A percentile compares a stretch with the other conserved stretches of the same genome.
phyloP scores from a whole-genome alignment of 1,140 invertebrate genomes.

The Rhopalosiphum maidis region DNA sequence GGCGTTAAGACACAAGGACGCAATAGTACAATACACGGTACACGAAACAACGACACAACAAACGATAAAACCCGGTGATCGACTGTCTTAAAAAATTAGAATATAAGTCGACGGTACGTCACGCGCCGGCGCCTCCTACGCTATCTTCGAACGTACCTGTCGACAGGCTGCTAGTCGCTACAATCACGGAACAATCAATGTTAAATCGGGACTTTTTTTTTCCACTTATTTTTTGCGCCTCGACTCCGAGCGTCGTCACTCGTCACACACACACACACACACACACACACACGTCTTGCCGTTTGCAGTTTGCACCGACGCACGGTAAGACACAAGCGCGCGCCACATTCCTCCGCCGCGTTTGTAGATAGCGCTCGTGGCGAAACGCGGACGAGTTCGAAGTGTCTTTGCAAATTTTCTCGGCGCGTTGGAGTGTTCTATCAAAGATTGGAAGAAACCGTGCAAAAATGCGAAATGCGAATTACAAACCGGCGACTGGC shows the following conservation, averaged over 20 bases:
- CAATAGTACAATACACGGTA: not conserved
- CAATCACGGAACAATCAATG: not conserved
- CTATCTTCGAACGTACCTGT: not conserved
- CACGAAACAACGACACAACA: not conserved
- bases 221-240: not conserved
- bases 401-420: slow-evolving; percentile 52
- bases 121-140: not conserved
- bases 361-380: slow-evolving; percentile 51
- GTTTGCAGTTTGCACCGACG: not conserved
- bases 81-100: not conserved
- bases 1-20: not conserved
- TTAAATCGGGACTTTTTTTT: not conserved
- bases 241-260: not conserved
- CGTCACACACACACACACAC: not conserved
- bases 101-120: not conserved
- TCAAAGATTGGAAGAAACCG: too few species aligned
- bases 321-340: not conserved
- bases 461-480: too few species aligned
- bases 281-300: not conserved
- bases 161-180: not conserved
- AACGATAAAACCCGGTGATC: not conserved
- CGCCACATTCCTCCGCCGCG: not conserved
- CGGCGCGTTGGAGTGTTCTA: not conserved
- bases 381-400: slow-evolving; percentile 22
- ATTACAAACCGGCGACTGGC: too few species aligned